These are phyloP conservation scores for Protonibea diacanthus DNA, from an alignment of 2,797 vertebrate genomes.

Conservation along the genomic window DNA sequence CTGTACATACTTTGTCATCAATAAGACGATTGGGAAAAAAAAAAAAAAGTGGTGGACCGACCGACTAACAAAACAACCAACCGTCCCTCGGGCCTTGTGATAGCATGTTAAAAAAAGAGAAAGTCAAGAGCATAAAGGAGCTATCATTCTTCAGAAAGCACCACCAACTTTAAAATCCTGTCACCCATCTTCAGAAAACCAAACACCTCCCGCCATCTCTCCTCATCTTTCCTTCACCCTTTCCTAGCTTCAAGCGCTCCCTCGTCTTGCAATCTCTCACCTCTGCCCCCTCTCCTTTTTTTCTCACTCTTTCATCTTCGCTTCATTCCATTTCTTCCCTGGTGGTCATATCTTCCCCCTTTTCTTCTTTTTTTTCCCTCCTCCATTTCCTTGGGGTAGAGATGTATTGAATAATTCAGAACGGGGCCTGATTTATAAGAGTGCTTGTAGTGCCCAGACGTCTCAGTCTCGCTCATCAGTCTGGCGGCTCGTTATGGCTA, in stretches of 20 bases:
- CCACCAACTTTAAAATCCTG: neutral
- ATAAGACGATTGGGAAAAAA: too few relatives aligned
- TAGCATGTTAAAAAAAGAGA: neutral
- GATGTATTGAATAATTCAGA: slow-evolving; percentile 79
- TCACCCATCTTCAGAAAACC: slow-evolving; percentile 7
- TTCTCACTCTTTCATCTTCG: neutral
- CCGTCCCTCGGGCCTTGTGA: neutral
- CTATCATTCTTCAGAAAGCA: slow-evolving; percentile 22
- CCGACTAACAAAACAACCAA: neutral
- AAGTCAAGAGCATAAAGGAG: neutral
- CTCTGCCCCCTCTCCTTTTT: slow-evolving; percentile 14
- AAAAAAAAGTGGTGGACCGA: neutral
- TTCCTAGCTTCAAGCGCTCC: slow-evolving; percentile 22
- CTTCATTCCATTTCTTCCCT: slow-evolving; percentile 26
- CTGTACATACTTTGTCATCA: too few relatives aligned
- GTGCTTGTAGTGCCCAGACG: slow-evolving; percentile 66
- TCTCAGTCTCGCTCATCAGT: slow-evolving; percentile 64
- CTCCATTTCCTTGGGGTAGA: slow-evolving; percentile 68
- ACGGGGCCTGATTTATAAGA: slow-evolving; percentile 73
- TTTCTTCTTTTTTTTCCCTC: neutral
- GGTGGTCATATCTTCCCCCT: slow-evolving; percentile 33
- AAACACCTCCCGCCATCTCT: slow-evolving; percentile 4
- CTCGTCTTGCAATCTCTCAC: slow-evolving; percentile 19
- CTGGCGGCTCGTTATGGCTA: slow-evolving; percentile 62
- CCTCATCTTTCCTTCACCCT: neutral